Conservation (phyloP, 92 coral and sea anemone genomes). For the Phenganax subtilis region DNA sequence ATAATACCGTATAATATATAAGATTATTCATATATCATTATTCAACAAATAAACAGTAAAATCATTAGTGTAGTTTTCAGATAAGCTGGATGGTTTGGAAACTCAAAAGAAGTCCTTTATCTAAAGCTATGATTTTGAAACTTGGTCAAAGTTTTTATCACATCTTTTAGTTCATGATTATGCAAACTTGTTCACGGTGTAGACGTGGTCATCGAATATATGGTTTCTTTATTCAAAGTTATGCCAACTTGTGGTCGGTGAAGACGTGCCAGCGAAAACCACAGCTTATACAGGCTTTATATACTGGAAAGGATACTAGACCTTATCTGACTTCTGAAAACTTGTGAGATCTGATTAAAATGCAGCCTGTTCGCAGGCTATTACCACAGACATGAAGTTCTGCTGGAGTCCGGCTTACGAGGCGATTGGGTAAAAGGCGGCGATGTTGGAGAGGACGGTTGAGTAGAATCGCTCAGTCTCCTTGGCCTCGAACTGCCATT, state of each 20-base stretch:
- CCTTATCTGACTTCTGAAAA: background rate
- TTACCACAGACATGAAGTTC: conserved; percentile 11
- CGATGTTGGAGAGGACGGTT: conserved; percentile 12
- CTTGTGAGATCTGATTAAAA: background rate
- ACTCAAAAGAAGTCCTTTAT: too few species aligned
- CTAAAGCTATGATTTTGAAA: too few species aligned
- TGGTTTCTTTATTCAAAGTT: too few species aligned
- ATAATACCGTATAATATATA: conserved; percentile 12
- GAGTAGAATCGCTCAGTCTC: background rate
- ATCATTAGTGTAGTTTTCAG: background rate
- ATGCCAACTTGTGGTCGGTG: too few species aligned
- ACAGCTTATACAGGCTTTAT: background rate
- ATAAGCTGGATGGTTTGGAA: background rate
- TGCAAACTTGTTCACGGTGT: too few species aligned
- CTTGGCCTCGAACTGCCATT: background rate
- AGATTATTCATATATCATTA: background rate
- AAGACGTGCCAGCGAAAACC: background rate
- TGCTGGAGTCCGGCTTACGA: conserved; percentile 5
- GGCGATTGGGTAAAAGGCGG: conserved; percentile 1
- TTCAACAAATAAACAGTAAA: background rate
- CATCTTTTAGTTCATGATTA: too few species aligned
- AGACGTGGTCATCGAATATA: too few species aligned
- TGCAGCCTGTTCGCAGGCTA: background rate
- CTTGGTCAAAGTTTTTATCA: too few species aligned
- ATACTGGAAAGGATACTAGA: background rate